Base-by-base conservation (phyloP, 2,888 invertebrate genomes). In the Nymphalis polychloros region DNA sequence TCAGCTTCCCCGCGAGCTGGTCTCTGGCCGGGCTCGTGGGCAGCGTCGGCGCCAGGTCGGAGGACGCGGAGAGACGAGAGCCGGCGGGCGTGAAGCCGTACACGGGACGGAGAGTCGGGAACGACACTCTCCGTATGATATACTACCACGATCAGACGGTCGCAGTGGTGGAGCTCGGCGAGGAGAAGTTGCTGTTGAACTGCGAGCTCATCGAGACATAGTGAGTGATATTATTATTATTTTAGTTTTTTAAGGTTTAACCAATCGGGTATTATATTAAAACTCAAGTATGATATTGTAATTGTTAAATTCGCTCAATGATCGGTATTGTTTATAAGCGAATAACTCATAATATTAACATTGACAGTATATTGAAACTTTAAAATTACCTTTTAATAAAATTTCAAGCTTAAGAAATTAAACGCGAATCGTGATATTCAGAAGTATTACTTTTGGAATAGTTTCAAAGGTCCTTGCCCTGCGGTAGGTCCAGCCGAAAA, bases 201-300 rank as follows among this genome's bases (percentile, higher is more conserved):
- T 97, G 97, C 84, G 96, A 97, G 84, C 93, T 97, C 78, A 95
- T 97, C 81, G 97, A 97, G 93, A 96, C 97, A 76, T 95, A 95
- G 97, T 97, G 89, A 96, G 97, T 96, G 52, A 52, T 41, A n/a
- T 19, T 19, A 23, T 20, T 35, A 59, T 53, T 17, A 63, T 17
- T 31, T 17, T 17, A n/a, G 2, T 20, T 16, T 53, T 19, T 19
- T 50, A 3, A 7, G 8, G 8, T 20, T 19, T 19, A 20, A 19
- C 10, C 0, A 19, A 4, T 50, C 20, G 8, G 5, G 13, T 13
- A 13, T 41, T 41, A 13, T 13, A 41, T 41, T 13, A 41, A 41
- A 41, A 8, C 8, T 10, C 3, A 4, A 10, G 13, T 13, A 13
- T 41, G 35, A 41, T 13, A 13, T 13, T 13, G 4, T 13, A 41